These are phyloP conservation scores for Cyclina sinensis DNA, from an alignment of 1,140 invertebrate genomes.

Conservation along the genomic window DNA sequence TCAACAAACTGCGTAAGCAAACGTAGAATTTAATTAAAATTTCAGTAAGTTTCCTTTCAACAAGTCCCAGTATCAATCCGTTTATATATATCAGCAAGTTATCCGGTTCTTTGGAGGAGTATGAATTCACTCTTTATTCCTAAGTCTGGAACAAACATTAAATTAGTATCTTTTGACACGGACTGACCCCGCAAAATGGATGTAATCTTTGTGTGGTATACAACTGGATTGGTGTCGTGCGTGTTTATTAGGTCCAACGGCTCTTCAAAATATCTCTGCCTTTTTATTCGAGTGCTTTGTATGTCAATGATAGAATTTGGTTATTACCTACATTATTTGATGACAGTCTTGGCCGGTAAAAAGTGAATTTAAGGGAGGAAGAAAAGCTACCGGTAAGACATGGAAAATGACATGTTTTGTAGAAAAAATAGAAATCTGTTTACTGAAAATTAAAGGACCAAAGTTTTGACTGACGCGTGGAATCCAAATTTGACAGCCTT, in stretches of 20 bases:
- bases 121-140: neutral
- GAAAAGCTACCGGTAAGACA: no score
- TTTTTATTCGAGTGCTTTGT: neutral
- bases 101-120: neutral
- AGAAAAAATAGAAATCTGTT: neutral
- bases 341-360: neutral
- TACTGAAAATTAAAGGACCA: no score
- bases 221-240: neutral
- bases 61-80: no score
- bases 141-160: neutral
- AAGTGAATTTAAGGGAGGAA: no score
- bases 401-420: neutral
- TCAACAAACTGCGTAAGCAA: no score
- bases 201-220: neutral
- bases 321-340: neutral
- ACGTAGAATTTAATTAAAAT: no score
- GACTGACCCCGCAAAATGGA: neutral
- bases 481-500: no score
- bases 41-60: no score
- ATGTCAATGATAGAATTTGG: constrained; percentile 1
- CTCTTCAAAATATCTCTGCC: neutral
- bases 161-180: constrained; percentile 1
- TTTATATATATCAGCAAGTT: neutral
- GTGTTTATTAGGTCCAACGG: constrained; percentile 2
- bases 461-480: neutral